Evolutionary conservation across 2,113 vertebrate species (phyloP).

Genomic region (Cricetomys ansorgei): DNA sequence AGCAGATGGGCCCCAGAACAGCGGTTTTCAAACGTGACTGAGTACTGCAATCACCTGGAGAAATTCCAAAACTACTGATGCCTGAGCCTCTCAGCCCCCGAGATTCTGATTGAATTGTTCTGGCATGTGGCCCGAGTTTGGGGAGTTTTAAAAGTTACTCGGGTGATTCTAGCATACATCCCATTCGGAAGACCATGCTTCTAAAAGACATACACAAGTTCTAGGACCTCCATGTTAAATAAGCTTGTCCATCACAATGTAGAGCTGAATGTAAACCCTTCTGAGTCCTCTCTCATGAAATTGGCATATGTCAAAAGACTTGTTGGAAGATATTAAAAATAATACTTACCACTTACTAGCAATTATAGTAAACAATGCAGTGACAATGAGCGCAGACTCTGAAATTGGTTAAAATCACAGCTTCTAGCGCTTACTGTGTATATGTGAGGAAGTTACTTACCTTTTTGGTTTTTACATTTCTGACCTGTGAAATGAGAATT

Average conservation of each 20-base stretch:
- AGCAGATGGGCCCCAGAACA: not conserved
- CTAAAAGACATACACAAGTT: slow-evolving; percentile 1
- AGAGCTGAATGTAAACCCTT: slow-evolving; percentile 37
- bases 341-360: slow-evolving; percentile 36
- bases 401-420: slow-evolving; percentile 3
- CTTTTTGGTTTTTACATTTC: not conserved
- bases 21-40: not conserved
- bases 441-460: not conserved
- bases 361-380: slow-evolving; percentile 28
- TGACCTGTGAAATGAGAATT: not conserved
- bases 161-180: not conserved
- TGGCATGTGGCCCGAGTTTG: not conserved
- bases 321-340: slow-evolving; percentile 39
- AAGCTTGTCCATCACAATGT: not conserved
- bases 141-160: slow-evolving; percentile 52
- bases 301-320: not conserved
- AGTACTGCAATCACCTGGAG: not conserved
- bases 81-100: not conserved
- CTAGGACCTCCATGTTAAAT: slow-evolving; percentile 14
- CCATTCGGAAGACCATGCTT: not conserved
- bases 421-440: not conserved
- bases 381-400: not conserved
- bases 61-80: not conserved
- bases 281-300: not conserved
- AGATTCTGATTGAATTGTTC: slow-evolving; percentile 21